phyloP scores from a whole-genome alignment of 2,888 invertebrate species.

The Microctonus brassicae region DNA sequence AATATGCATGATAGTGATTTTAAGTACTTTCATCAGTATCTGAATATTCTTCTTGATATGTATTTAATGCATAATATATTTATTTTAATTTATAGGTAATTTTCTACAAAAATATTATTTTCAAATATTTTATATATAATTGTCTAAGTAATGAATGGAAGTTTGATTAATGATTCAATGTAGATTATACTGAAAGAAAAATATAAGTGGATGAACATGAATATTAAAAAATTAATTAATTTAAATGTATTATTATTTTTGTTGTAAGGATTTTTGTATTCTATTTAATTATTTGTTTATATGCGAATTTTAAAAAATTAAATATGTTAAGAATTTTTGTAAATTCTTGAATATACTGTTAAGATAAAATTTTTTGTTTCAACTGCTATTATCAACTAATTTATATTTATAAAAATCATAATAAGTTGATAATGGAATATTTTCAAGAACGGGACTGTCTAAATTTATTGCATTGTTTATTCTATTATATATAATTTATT shows the following conservation, averaged over 20 bases:
- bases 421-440: too few species aligned
- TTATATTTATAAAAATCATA: too few species aligned
- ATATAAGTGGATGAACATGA: background rate
- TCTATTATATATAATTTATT: background rate
- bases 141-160: background rate
- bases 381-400: too few species aligned
- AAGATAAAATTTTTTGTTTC: background rate
- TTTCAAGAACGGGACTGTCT: background rate
- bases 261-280: constrained; percentile 6
- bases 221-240: background rate
- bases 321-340: too few species aligned
- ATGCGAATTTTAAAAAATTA: too few species aligned
- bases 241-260: background rate
- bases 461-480: background rate
- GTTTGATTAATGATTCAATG: background rate
- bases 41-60: background rate
- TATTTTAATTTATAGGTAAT: background rate
- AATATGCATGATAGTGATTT: too few species aligned
- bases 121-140: background rate
- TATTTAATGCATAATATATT: too few species aligned
- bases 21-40: background rate
- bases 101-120: constrained; percentile 7
- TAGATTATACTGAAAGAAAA: background rate
- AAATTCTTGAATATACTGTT: background rate
- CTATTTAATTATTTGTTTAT: background rate